phyloP scores from a whole-genome alignment of 2,888 invertebrate genomes.

The Cephus rjabovi region DNA sequence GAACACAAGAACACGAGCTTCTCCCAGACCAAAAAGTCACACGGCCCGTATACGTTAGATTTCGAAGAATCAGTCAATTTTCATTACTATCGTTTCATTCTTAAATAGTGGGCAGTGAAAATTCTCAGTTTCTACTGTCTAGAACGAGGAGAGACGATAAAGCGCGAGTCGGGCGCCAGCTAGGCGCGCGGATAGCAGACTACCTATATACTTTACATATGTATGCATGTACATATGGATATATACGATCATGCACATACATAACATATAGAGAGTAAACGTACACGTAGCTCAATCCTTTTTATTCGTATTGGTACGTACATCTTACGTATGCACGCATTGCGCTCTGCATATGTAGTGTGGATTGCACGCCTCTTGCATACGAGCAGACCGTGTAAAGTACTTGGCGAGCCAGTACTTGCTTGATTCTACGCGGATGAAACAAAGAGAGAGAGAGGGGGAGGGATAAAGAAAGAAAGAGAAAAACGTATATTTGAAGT shows the following conservation, averaged over 20 bases:
- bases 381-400: background rate
- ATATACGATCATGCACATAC: slow-evolving; percentile 1
- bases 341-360: slow-evolving; percentile 1
- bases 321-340: slow-evolving; percentile 8
- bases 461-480: background rate
- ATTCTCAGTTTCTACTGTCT: background rate
- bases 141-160: slow-evolving; percentile 39
- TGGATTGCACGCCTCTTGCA: background rate
- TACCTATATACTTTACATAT: slow-evolving; percentile 22
- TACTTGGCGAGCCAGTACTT: background rate
- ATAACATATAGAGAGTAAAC: background rate
- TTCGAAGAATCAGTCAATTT: background rate
- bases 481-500: background rate
- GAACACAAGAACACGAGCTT: background rate
- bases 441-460: background rate
- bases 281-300: background rate
- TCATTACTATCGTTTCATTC: background rate
- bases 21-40: background rate
- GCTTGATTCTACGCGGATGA: background rate
- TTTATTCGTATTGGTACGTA: slow-evolving; percentile 2
- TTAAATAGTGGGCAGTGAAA: background rate
- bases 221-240: slow-evolving; percentile 9
- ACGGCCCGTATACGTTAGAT: background rate
- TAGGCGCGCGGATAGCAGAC: slow-evolving; percentile 48
- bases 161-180: slow-evolving; percentile 48